Evolutionary conservation across 2,797 vertebrate genomes (phyloP).

Genomic region (Malurus leucopterus): DNA sequence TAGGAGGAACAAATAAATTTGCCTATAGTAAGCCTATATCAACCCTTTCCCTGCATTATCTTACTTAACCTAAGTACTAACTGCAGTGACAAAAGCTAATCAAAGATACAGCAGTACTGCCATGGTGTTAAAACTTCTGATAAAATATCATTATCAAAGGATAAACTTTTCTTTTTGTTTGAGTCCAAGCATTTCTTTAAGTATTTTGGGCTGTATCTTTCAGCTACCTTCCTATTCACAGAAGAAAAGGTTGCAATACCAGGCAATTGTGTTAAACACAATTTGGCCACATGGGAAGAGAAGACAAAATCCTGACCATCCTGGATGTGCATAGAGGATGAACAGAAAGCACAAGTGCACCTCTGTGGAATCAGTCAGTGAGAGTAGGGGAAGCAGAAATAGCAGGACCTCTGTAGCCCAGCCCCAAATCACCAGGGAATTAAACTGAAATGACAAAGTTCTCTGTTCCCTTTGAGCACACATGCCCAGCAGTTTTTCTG

Average conservation of each 20-base stretch:
- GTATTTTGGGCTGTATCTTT: neutral
- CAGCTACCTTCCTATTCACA: neutral
- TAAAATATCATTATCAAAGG: neutral
- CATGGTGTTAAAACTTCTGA: neutral
- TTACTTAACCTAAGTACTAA: neutral
- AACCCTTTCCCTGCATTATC: neutral
- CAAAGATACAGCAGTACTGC: neutral
- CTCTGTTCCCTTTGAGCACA: neutral
- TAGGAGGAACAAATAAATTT: neutral
- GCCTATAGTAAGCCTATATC: neutral
- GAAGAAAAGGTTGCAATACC: neutral
- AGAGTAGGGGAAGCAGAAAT: neutral
- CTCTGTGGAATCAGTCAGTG: neutral
- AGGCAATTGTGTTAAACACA: neutral
- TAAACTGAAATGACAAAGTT: neutral
- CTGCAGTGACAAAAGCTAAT: neutral
- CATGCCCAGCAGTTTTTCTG: neutral
- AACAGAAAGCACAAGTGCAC: neutral
- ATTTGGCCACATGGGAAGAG: neutral
- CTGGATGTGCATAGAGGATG: neutral
- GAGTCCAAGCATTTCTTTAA: neutral
- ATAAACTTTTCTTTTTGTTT: neutral
- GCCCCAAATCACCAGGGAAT: neutral
- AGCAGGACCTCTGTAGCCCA: neutral
- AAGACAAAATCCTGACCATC: neutral